These are phyloP conservation scores for Lepidurus packardi DNA, from an alignment of 1,140 invertebrate species.

Conservation along the genomic window DNA sequence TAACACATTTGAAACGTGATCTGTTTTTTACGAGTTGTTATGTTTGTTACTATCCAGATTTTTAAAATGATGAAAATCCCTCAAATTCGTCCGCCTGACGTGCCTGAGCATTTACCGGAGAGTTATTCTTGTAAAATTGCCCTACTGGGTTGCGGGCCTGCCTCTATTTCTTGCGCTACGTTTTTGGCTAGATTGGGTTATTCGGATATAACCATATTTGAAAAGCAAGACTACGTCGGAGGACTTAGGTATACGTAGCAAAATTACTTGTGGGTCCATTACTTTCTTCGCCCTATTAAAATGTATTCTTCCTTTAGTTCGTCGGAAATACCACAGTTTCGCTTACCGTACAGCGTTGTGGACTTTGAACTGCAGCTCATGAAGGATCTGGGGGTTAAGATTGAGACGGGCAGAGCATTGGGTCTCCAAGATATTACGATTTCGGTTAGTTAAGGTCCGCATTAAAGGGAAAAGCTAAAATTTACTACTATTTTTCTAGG, in stretches of 20 bases:
- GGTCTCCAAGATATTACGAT: constrained; percentile 64
- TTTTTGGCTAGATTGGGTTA: constrained; percentile 91
- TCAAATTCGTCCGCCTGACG: constrained; percentile 69
- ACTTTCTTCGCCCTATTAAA: background rate
- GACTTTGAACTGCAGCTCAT: constrained; percentile 89
- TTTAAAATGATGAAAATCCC: constrained; percentile 90
- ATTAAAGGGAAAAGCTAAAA: background rate
- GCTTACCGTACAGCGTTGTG: constrained; percentile 85
- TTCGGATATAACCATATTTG: constrained; percentile 83
- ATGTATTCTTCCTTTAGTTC: constrained; percentile 55
- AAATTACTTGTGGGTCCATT: background rate
- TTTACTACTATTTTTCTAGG: constrained; percentile 45
- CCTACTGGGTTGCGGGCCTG: constrained; percentile 88
- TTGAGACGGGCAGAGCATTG: constrained; percentile 59
- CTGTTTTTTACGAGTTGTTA: background rate
- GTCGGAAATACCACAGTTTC: constrained; percentile 94
- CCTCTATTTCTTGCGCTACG: constrained; percentile 93
- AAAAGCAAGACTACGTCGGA: constrained; percentile 78
- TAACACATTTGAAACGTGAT: background rate
- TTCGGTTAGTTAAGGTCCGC: constrained; percentile 48
- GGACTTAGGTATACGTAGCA: constrained; percentile 66
- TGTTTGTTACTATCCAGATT: constrained; percentile 51
- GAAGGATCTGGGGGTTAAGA: constrained; percentile 85
- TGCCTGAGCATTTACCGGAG: constrained; percentile 49
- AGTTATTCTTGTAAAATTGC: constrained; percentile 72